These are phyloP conservation scores for Chaitophorus viminalis DNA, from an alignment of 2,888 invertebrate genomes.

Conservation along the genomic window DNA sequence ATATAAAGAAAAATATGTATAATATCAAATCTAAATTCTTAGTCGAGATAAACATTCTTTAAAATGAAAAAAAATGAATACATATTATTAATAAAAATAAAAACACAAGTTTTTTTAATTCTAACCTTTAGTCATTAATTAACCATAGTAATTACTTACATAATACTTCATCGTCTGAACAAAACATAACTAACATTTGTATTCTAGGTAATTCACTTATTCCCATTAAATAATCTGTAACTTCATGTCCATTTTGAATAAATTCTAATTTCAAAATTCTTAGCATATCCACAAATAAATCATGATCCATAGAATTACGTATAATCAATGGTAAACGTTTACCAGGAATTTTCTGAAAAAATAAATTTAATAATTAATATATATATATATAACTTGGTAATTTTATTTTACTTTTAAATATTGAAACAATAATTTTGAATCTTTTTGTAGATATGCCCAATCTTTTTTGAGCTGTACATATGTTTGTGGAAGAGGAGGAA, in stretches of 20 bases:
- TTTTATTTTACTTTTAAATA: slow-evolving; percentile 72
- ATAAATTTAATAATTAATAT: background rate
- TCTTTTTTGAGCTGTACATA: slow-evolving; percentile 75
- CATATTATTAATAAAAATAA: too few species aligned
- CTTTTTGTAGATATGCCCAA: slow-evolving; percentile 73
- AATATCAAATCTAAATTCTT: too few species aligned
- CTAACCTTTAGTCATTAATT: too few species aligned
- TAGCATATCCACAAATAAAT: slow-evolving; percentile 74
- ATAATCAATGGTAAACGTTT: slow-evolving; percentile 73
- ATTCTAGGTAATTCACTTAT: slow-evolving; percentile 74
- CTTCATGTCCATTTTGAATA: slow-evolving; percentile 67
- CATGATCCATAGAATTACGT: slow-evolving; percentile 75
- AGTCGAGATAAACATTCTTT: too few species aligned
- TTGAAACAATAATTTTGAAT: slow-evolving; percentile 70
- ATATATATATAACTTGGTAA: slow-evolving; percentile 52
- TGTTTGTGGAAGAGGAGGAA: slow-evolving; percentile 71
- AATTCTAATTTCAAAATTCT: slow-evolving; percentile 69
- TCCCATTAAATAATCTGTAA: slow-evolving; percentile 71
- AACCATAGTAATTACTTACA: slow-evolving; percentile 67
- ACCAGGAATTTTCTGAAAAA: slow-evolving; percentile 71
- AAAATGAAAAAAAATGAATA: too few species aligned
- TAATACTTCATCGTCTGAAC: slow-evolving; percentile 72
- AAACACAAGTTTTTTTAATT: too few species aligned
- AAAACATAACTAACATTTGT: slow-evolving; percentile 75
- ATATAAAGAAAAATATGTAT: too few species aligned